Evolutionary conservation across 2,888 invertebrate species (phyloP).

Genomic region (Callyntrura sp.): DNA sequence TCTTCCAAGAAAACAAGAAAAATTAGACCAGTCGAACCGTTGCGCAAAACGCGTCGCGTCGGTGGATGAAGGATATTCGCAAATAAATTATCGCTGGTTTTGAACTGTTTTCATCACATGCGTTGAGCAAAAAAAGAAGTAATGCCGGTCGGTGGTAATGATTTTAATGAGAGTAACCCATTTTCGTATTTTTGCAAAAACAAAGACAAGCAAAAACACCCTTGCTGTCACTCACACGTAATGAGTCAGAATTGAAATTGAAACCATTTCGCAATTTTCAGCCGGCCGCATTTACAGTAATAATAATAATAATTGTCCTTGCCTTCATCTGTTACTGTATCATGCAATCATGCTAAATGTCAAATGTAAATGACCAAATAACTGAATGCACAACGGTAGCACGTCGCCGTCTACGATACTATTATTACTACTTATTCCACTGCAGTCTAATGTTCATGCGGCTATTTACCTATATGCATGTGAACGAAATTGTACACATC

Average conservation of each 20-base stretch:
- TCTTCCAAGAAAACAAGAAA: constrained; percentile 48
- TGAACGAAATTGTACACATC: neutral
- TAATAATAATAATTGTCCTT: neutral
- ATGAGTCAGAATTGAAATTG: neutral
- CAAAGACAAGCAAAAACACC: neutral
- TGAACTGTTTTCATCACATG: neutral
- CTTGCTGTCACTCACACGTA: neutral
- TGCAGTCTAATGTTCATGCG: neutral
- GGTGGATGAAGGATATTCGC: constrained; percentile 1
- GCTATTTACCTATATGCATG: constrained; percentile 7
- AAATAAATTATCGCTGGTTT: constrained; percentile 42
- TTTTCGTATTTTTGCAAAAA: constrained; percentile 27
- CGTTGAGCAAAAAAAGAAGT: neutral
- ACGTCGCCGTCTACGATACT: neutral
- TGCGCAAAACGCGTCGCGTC: constrained; percentile 32
- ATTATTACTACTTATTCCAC: neutral
- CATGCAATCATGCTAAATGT: constrained; percentile 63
- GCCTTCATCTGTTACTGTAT: constrained; percentile 12
- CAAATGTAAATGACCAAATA: constrained; percentile 72
- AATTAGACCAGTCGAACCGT: constrained; percentile 6
- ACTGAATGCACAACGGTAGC: neutral
- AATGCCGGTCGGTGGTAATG: neutral
- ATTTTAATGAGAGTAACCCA: constrained; percentile 57
- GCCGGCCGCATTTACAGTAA: constrained; percentile 12
- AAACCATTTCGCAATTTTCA: constrained; percentile 38